Evolutionary conservation across 2,113 vertebrate species (phyloP), one percentile per base, ranked within the genome.

Genomic region (Stigmatopora nigra): DNA sequence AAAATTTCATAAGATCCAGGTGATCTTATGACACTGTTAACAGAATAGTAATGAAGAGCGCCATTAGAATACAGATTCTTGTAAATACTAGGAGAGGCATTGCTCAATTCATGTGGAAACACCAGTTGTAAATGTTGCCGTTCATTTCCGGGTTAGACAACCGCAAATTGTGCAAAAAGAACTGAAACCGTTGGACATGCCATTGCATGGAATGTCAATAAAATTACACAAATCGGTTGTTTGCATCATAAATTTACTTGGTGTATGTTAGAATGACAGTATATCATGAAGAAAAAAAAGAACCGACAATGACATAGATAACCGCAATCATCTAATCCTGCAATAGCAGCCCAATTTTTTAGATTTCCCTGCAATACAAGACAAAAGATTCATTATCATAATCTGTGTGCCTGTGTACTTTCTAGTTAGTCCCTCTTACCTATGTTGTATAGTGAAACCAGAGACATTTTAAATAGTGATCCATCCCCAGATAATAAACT

Each of bases 241-340:
- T 69, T 61, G 19, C 19, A 2, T 69, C 8, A 25, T 67, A 73
- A 70, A 73, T 77, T 78, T 11, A 47, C 64, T 64, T 65, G 48
- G 38, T 58, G 65, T 61, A 51, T 55, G 51, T 20, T 61, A 11
- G 12, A 56, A 46, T 19, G 51, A 49, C 57, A 58, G 56, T 38
- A 47, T 8, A 69, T 31, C 17, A 64, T 53, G 55, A 69, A 38
- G 13, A 55, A 61, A 62, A 71, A 38, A 25, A 55, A 61, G 67
- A 65, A 35, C 38, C 67, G 22, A 63, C 16, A 48, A 65, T 20
- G 38, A 41, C 58, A 12, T 31, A 46, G 46, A 67, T 53, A 63
- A 73, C 12, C 16, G n/a, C 61, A 17, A 51, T 19, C 7, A 8
- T 31, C 4, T 10, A 13, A 69, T 31, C 9, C 35, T 22, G 6